A percentile compares a stretch with the other conserved stretches of the same genome.
These are phyloP conservation scores for Acrocyrtus sp. DNA, from an alignment of 2,888 invertebrate species.

Conservation along the genomic window DNA sequence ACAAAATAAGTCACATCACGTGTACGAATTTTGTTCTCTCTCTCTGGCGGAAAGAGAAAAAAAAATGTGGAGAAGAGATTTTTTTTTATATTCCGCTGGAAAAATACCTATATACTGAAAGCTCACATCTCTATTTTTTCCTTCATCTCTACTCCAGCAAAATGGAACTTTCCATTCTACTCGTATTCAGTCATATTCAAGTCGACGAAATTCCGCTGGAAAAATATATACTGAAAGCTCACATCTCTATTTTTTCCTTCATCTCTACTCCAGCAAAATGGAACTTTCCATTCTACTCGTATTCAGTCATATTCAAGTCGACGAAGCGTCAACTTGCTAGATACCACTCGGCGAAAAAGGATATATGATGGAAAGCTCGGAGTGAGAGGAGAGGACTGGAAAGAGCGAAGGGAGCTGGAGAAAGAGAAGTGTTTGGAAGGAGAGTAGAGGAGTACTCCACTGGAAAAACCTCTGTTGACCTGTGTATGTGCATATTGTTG, in stretches of 20 bases:
- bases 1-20: too few relatives aligned
- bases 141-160: too few relatives aligned
- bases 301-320: slow-evolving; percentile 38
- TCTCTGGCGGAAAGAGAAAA: too few relatives aligned
- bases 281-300: slow-evolving; percentile 32
- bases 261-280: slow-evolving; percentile 13
- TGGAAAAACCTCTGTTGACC: slow-evolving; percentile 34
- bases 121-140: too few relatives aligned
- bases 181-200: slow-evolving; percentile 33
- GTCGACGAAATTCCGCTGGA: too few relatives aligned
- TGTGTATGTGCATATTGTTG: background rate
- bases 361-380: background rate
- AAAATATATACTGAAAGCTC: too few relatives aligned
- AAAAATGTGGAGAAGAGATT: too few relatives aligned
- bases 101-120: too few relatives aligned
- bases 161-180: slow-evolving; percentile 36
- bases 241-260: too few relatives aligned
- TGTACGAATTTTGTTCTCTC: too few relatives aligned
- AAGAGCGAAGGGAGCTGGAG: slow-evolving; percentile 3
- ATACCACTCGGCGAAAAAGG: slow-evolving; percentile 1
- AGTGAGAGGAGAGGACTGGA: slow-evolving; percentile 10
- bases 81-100: too few relatives aligned
- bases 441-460: too few relatives aligned
- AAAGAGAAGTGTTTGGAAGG: slow-evolving; percentile 1
- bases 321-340: slow-evolving; percentile 28